These are phyloP conservation scores for Drosophila atripex DNA, from an alignment of 2,888 invertebrate genomes.

Conservation along the genomic window DNA sequence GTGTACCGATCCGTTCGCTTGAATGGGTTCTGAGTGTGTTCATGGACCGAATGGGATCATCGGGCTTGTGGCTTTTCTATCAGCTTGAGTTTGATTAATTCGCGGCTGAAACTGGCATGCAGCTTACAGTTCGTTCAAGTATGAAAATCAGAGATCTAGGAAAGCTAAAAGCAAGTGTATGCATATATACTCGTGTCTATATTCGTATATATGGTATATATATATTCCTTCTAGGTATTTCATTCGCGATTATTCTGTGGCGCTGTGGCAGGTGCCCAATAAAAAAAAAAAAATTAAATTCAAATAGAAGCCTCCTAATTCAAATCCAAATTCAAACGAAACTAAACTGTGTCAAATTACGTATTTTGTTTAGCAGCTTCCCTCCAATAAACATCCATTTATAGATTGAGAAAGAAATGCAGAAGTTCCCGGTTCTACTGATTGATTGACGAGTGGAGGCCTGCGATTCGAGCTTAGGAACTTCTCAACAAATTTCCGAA, in stretches of 20 bases:
- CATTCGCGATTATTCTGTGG: slow-evolving; percentile 53
- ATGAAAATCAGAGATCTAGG: slow-evolving; percentile 67
- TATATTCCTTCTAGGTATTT: slow-evolving; percentile 53
- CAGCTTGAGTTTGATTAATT: slow-evolving; percentile 43
- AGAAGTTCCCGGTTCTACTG: slow-evolving; percentile 28
- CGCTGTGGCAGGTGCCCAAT: slow-evolving; percentile 40
- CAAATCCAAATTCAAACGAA: slow-evolving; percentile 26
- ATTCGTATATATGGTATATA: slow-evolving; percentile 44
- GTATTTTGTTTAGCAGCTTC: slow-evolving; percentile 23
- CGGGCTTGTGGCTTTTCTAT: slow-evolving; percentile 27
- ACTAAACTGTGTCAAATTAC: slow-evolving; percentile 25
- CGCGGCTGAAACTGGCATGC: slow-evolving; percentile 33
- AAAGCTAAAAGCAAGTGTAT: slow-evolving; percentile 76
- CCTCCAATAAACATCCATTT: slow-evolving; percentile 6
- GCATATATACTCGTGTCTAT: slow-evolving; percentile 51
- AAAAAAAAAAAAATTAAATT: not conserved
- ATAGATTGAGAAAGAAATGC: slow-evolving; percentile 9
- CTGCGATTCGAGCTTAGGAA: slow-evolving; percentile 65
- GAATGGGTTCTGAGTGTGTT: slow-evolving; percentile 39
- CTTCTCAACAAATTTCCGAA: slow-evolving; percentile 61
- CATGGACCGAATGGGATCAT: slow-evolving; percentile 32
- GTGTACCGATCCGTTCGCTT: slow-evolving; percentile 34
- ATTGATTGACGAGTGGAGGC: slow-evolving; percentile 7
- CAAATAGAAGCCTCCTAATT: slow-evolving; percentile 24
- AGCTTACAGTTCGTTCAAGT: slow-evolving; percentile 35